Evolutionary conservation across 2,888 invertebrate genomes (phyloP), one percentile per base, ranked within the genome.

Genomic region (Meliscaeva auricollis): DNA sequence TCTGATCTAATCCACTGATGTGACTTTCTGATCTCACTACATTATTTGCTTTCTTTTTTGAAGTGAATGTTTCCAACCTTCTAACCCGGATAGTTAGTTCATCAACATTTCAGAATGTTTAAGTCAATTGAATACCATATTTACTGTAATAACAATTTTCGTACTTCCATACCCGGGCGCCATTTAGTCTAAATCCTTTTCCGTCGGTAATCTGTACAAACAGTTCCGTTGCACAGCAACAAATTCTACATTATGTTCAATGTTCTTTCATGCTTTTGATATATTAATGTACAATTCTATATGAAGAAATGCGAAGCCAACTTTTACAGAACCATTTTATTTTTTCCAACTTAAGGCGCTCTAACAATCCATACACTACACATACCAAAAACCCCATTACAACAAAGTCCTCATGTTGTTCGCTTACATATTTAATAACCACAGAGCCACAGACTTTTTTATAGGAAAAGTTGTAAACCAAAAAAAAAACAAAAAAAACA

Each of bases 351-450:
- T 58, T 35, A n/a, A 58, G 41, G 41, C 41, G 8, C 41, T 41
- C 44, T 2, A 26, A 17, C 44, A 46, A 32, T 30, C 46, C 35
- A 13, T 3, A 9, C 11, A 50, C 15, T 9, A 11, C 3, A 17
- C 15, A 26, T n/a, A 54, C n/a, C n/a, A n/a, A n/a, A n/a, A n/a
- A n/a, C 22, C 4, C 6, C 46, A 17, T 17, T 17, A 64, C 46
- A 64, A 30, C 6, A 62, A 62, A 44, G 11, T 30, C 15, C 41
- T 46, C 9, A 17, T 17, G 26, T 30, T 64, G 46, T 46, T 64
- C 46, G 64, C 30, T 46, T 32, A 64, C 64, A 46, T 64, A 64
- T 64, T 46, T 64, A 30, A 64, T 46, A 64, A 46, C 46, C 46
- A 6, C 38, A 38, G 13, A 41, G 20, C 58, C 35, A 58, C 13